These are phyloP conservation scores for Hirtodrosophila histrioides DNA, from an alignment of 2,888 invertebrate genomes.

Conservation along the genomic window DNA sequence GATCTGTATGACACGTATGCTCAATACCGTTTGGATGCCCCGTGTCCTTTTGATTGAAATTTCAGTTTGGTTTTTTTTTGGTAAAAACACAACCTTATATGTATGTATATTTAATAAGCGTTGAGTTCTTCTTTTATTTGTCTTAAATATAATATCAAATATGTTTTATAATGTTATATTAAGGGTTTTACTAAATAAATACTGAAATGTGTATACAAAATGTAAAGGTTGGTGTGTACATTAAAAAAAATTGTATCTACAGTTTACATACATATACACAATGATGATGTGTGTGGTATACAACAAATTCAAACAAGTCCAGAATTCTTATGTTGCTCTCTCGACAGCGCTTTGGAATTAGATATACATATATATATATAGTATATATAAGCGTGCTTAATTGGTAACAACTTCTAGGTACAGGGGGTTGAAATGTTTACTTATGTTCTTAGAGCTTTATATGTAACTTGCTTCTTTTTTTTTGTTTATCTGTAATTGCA, in stretches of 20 bases:
- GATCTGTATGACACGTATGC: constrained; percentile 32
- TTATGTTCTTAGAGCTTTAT: constrained; percentile 35
- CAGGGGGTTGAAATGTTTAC: constrained; percentile 53
- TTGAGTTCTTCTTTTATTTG: constrained; percentile 74
- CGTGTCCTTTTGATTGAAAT: constrained; percentile 16
- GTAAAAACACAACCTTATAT: constrained; percentile 65
- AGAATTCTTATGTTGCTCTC: constrained; percentile 36
- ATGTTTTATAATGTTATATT: constrained; percentile 49
- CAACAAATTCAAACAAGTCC: constrained; percentile 54
- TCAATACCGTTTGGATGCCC: background rate
- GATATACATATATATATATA: constrained; percentile 36
- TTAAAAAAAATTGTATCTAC: constrained; percentile 60
- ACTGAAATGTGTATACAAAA: constrained; percentile 73
- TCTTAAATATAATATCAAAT: constrained; percentile 71
- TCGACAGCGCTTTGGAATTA: constrained; percentile 52
- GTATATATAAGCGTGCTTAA: constrained; percentile 56
- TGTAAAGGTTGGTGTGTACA: constrained; percentile 57
- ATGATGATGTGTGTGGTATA: constrained; percentile 59
- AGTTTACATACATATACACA: constrained; percentile 56
- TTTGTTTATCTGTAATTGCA: constrained; percentile 37
- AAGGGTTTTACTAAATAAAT: constrained; percentile 69
- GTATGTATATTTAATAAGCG: constrained; percentile 71
- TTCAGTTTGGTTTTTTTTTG: constrained; percentile 36
- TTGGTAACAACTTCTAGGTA: constrained; percentile 76
- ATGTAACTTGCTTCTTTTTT: constrained; percentile 12